These are phyloP conservation scores for Brachionus rubens DNA, from an alignment of 1,140 invertebrate genomes.

Conservation along the genomic window DNA sequence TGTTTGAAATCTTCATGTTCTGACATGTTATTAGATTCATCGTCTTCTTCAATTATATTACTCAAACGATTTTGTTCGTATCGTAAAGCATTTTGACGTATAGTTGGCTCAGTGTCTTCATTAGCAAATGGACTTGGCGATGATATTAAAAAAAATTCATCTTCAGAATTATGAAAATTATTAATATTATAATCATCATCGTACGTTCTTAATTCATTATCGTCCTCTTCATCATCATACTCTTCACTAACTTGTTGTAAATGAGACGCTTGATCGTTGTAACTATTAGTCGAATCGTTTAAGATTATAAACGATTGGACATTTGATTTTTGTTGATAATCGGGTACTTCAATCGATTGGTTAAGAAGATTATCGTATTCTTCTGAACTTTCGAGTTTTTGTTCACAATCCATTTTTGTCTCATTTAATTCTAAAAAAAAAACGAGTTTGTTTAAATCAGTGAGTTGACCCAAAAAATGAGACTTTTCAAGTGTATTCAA, in stretches of 20 bases:
- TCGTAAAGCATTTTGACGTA: background rate
- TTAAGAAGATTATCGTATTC: slow-evolving; percentile 36
- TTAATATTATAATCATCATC: background rate
- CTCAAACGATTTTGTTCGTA: slow-evolving; percentile 22
- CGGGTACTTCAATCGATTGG: background rate
- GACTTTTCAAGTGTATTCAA: too few species aligned
- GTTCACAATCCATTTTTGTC: slow-evolving; percentile 1
- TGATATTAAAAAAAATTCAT: slow-evolving; percentile 38
- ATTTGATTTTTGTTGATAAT: slow-evolving; percentile 15
- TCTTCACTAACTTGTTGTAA: slow-evolving; percentile 14
- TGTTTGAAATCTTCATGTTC: slow-evolving; percentile 12
- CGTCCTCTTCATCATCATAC: slow-evolving; percentile 34
- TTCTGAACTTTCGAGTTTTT: background rate
- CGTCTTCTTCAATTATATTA: slow-evolving; percentile 45
- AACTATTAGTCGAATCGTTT: slow-evolving; percentile 1
- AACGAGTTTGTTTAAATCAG: too few species aligned
- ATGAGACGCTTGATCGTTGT: background rate
- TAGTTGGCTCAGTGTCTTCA: background rate
- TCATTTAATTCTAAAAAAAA: slow-evolving; percentile 8
- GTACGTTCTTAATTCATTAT: slow-evolving; percentile 22
- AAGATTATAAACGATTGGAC: slow-evolving; percentile 6
- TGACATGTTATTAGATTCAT: background rate
- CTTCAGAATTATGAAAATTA: background rate
- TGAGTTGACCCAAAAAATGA: too few species aligned
- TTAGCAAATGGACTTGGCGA: background rate